Evolutionary conservation across 92 coral and sea anemone species (phyloP), one percentile per base, ranked within the genome.

Genomic region (Epizoanthus rinbou): DNA sequence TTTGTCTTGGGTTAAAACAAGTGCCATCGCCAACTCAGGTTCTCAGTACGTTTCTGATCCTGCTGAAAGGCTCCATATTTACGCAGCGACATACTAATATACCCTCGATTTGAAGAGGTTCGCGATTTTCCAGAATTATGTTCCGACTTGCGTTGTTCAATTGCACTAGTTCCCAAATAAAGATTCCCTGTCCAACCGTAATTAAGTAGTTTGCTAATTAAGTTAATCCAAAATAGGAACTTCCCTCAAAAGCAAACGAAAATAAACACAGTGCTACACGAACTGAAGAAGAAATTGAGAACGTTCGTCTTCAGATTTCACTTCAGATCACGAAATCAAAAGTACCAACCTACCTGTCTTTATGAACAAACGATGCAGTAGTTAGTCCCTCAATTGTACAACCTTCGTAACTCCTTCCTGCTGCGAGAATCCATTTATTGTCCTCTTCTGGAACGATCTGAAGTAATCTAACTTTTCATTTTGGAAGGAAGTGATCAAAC

Each of bases 61-160:
- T 10, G 53, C 53, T 10, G 53, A 47, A 0, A 47, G 2, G 53
- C 14, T 9, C 53, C 14, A 50, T 50, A 50, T 50, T 50, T 50
- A 1, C 14, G 9, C 54, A 15, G 54, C 54, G 68, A 9, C 23
- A 5, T 3, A 22, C 9, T n/a, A 23, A 4, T 33, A 11, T 15
- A 67, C 73, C 43, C 73, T 67, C 50, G 47, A 67, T 16, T 25
- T 33, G 47, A 67, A 64, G 68, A 63, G 41, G 69, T 17, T n/a
- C 15, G 41, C 73, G 73, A 65, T 65, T 5, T 16, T 13, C 17
- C 16, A 50, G 7, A 10, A 13, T 1, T 50, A 0, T 50, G 54
- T 50, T 50, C 54, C 54, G 54, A 50, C n/a, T 50, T 50, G 54
- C 14, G 15, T 67, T 67, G 45, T 64, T 25, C 43, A 67, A 1